phyloP scores from a whole-genome alignment of 2,888 invertebrate species.

The Melolontha melolontha region DNA sequence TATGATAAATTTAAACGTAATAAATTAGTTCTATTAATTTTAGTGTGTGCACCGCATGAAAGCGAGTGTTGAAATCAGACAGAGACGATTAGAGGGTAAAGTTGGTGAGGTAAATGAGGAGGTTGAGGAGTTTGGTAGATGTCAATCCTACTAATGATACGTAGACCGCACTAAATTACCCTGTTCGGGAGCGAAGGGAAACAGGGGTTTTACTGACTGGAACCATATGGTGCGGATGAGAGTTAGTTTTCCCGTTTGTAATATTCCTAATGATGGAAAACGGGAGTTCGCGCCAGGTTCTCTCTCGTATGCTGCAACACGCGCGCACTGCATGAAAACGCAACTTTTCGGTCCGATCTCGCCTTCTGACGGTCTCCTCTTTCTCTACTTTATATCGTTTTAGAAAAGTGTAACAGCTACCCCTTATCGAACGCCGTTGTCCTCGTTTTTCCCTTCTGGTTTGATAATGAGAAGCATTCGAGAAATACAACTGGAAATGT shows the following conservation, averaged over 20 bases:
- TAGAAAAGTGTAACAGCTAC: constrained; percentile 10
- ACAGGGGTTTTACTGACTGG: constrained; percentile 58
- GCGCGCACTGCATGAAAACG: constrained; percentile 65
- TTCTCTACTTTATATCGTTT: constrained; percentile 9
- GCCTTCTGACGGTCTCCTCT: constrained; percentile 10
- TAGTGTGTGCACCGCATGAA: constrained; percentile 14
- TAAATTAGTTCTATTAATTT: constrained; percentile 28
- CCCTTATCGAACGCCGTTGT: constrained; percentile 15
- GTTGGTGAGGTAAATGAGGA: constrained; percentile 58
- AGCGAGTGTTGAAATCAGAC: constrained; percentile 3
- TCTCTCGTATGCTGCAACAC: constrained; percentile 47
- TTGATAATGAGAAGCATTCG: constrained; percentile 49
- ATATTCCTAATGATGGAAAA: constrained; percentile 67
- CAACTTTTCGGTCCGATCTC: constrained; percentile 57
- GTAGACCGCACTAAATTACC: constrained; percentile 66
- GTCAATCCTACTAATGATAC: constrained; percentile 69
- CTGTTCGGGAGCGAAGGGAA: constrained; percentile 49
- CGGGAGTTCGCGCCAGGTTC: constrained; percentile 57
- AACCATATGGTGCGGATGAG: constrained; percentile 65
- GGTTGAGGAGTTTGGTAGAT: constrained; percentile 60
- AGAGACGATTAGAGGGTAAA: constrained; percentile 42
- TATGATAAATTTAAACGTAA: constrained; percentile 15
- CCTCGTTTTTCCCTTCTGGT: constrained; percentile 39
- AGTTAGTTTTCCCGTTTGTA: constrained; percentile 67
- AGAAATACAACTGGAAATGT: constrained; percentile 18